Percentiles rank a stretch among this genome's conserved stretches.
phyloP scores from a whole-genome alignment of 1,140 invertebrate species.

The Listronotus bonariensis region DNA sequence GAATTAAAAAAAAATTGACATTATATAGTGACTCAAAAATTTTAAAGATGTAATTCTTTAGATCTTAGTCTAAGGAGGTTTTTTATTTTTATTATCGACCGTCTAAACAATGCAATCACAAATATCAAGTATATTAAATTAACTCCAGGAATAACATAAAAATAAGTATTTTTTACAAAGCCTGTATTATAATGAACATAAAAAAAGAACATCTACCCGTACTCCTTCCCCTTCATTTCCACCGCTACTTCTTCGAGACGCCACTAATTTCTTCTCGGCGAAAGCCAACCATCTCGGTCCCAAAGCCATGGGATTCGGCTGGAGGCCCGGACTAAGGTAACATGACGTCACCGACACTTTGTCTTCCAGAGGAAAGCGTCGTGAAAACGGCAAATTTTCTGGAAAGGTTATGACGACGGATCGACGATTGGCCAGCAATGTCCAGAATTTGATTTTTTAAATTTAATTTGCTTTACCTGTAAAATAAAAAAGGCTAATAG shows the following conservation, averaged over 20 bases:
- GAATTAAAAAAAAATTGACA: too few relatives aligned
- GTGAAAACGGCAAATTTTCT: slow-evolving; percentile 90
- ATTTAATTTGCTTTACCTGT: slow-evolving; percentile 85
- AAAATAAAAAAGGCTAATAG: slow-evolving; percentile 36
- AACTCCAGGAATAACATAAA: too few relatives aligned
- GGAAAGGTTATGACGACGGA: slow-evolving; percentile 85
- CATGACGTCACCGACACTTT: slow-evolving; percentile 85
- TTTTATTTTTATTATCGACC: too few relatives aligned
- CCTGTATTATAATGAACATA: too few relatives aligned
- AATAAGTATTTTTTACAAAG: too few relatives aligned
- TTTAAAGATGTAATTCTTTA: too few relatives aligned
- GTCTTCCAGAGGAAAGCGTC: slow-evolving; percentile 86
- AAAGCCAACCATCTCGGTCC: slow-evolving; percentile 81
- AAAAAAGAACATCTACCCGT: too few relatives aligned
- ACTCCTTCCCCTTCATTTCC: slow-evolving; percentile 71
- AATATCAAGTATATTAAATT: too few relatives aligned
- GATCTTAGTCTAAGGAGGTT: too few relatives aligned
- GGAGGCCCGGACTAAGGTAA: slow-evolving; percentile 82
- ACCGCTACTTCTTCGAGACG: slow-evolving; percentile 82
- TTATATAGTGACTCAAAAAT: too few relatives aligned
- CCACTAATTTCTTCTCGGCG: slow-evolving; percentile 83
- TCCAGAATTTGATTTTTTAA: slow-evolving; percentile 89
- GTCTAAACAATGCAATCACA: too few relatives aligned
- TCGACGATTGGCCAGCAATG: slow-evolving; percentile 79
- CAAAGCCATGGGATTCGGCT: slow-evolving; percentile 88